These are phyloP conservation scores for Siderastrea radians DNA, from an alignment of 92 coral and sea anemone species.

Conservation along the genomic window DNA sequence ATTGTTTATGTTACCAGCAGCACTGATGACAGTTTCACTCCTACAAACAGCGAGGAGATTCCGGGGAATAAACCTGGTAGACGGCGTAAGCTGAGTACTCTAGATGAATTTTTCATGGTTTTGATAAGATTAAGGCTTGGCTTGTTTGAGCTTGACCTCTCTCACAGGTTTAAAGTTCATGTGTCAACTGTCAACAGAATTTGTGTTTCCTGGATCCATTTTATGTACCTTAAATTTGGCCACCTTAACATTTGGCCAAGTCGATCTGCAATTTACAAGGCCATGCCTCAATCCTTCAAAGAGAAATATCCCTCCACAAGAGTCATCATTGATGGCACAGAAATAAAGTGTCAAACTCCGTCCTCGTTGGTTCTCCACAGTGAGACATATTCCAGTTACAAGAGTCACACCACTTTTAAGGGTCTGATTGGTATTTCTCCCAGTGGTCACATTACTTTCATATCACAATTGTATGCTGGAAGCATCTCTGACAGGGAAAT, in stretches of 20 bases:
- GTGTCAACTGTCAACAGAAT: constrained; percentile 46
- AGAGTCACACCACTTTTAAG: constrained; percentile 59
- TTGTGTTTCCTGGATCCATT: constrained; percentile 53
- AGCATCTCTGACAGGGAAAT: too few relatives aligned
- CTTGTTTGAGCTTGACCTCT: constrained; percentile 24
- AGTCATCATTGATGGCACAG: constrained; percentile 75
- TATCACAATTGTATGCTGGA: too few relatives aligned
- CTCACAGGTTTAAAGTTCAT: constrained; percentile 18
- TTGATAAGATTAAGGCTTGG: constrained; percentile 31
- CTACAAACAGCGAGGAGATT: too few relatives aligned
- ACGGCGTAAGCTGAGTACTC: not conserved
- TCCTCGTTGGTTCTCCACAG: constrained; percentile 63
- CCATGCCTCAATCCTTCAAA: constrained; percentile 57
- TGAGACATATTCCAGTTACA: constrained; percentile 58
- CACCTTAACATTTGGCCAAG: constrained; percentile 63
- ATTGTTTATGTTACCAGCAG: too few relatives aligned
- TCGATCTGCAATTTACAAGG: constrained; percentile 29
- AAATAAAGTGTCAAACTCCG: constrained; percentile 65
- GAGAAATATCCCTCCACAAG: constrained; percentile 55
- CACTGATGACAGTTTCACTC: too few relatives aligned
- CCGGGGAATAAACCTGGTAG: too few relatives aligned
- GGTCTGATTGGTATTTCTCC: not conserved
- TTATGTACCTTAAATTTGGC: constrained; percentile 39
- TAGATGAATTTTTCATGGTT: constrained; percentile 24
- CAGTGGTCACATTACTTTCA: too few relatives aligned